Percentiles rank a stretch among this genome's conserved stretches.
Conservation (phyloP, 2,797 vertebrate species). For the Toxotes lorentzi region DNA sequence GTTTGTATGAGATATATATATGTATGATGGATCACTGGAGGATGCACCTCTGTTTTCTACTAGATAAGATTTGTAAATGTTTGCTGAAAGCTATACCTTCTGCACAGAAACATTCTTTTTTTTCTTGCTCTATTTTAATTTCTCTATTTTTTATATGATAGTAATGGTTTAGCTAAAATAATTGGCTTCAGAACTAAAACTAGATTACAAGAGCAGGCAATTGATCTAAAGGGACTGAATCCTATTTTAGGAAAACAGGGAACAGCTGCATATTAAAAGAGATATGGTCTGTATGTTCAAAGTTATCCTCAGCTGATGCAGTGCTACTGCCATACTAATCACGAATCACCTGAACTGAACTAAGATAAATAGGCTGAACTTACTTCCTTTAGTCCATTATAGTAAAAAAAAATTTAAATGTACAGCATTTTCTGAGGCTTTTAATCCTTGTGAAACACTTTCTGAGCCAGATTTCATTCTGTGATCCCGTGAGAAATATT, state of each 20-base stretch:
- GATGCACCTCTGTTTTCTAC: conserved; percentile 58
- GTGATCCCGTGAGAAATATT: conserved; percentile 49
- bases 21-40: conserved; percentile 60
- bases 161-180: conserved; percentile 9
- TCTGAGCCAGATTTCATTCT: conserved; percentile 39
- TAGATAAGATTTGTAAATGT: conserved; percentile 57
- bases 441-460: conserved; percentile 65
- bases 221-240: conserved; percentile 23
- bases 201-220: conserved; percentile 24
- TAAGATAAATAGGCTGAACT: conserved; percentile 29
- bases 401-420: conserved; percentile 28
- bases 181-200: conserved; percentile 23
- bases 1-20: conserved; percentile 59
- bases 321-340: conserved; percentile 14
- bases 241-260: conserved; percentile 46
- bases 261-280: conserved; percentile 29
- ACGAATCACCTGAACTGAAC: conserved; percentile 14
- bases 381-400: conserved; percentile 25
- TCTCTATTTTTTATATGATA: conserved; percentile 7
- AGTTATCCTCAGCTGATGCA: conserved; percentile 31
- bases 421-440: conserved; percentile 20
- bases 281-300: conserved; percentile 20
- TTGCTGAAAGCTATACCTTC: conserved; percentile 33
- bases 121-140: conserved; percentile 31
- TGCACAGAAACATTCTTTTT: conserved; percentile 6